Evolutionary conservation across 2,797 vertebrate species (phyloP).

Genomic region (Acanthurus tractus): DNA sequence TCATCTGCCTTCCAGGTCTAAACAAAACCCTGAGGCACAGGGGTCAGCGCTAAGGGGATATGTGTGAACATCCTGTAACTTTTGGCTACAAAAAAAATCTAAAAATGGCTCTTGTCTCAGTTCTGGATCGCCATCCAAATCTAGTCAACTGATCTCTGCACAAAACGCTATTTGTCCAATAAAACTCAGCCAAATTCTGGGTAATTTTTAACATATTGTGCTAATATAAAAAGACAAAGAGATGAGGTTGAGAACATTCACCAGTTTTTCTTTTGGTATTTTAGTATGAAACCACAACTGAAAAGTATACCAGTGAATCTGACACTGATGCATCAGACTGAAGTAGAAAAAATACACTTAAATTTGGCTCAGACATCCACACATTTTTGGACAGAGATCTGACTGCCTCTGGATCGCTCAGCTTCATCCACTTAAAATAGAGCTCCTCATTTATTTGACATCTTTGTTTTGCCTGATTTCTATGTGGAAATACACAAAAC

Average conservation of each 20-base stretch:
- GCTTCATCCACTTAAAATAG: not conserved
- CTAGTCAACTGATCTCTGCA: conserved; percentile 33
- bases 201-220: not conserved
- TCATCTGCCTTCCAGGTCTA: conserved; percentile 44
- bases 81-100: conserved; percentile 38
- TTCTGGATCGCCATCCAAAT: conserved; percentile 42
- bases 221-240: conserved; percentile 3
- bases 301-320: not conserved
- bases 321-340: not conserved
- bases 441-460: not conserved
- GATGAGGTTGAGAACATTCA: conserved; percentile 6
- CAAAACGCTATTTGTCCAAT: conserved; percentile 24
- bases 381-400: not conserved
- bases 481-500: not conserved
- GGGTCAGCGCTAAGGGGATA: conserved; percentile 36
- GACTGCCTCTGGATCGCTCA: not conserved
- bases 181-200: conserved; percentile 24
- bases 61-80: conserved; percentile 6
- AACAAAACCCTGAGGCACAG: conserved; percentile 18
- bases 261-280: not conserved
- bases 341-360: not conserved
- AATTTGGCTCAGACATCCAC: conserved; percentile 6
- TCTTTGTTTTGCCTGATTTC: not conserved
- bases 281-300: not conserved
- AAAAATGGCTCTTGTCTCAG: conserved; percentile 59